Evolutionary conservation across 1,140 invertebrate genomes (phyloP).

Genomic region (Tetramorium simillimum): DNA sequence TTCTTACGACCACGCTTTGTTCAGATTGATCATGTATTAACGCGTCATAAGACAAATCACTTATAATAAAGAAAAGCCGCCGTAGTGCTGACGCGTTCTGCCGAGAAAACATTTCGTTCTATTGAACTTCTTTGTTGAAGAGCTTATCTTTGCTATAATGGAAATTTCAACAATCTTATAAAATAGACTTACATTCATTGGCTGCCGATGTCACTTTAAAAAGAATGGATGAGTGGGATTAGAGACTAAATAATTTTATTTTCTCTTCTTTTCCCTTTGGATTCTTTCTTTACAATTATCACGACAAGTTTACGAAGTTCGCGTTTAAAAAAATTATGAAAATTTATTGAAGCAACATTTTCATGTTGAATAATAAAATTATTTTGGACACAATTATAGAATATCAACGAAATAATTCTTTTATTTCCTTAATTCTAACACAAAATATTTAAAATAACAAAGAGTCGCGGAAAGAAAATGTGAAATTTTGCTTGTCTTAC

Average conservation of each 20-base stretch:
- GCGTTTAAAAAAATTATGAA: neutral
- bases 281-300: neutral
- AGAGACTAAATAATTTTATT: neutral
- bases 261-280: neutral
- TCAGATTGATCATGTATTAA: constrained; percentile 63
- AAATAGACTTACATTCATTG: neutral
- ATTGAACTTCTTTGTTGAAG: neutral
- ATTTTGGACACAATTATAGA: neutral
- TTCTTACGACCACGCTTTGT: constrained; percentile 67
- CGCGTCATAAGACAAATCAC: constrained; percentile 58
- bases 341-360: neutral
- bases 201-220: neutral
- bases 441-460: neutral
- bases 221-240: neutral
- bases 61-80: neutral
- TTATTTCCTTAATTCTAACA: neutral
- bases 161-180: neutral
- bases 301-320: neutral
- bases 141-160: neutral
- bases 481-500: constrained; percentile 27
- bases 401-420: neutral
- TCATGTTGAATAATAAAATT: neutral
- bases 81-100: neutral
- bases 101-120: neutral
- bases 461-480: neutral